Conservation (phyloP, 2,113 vertebrate species). For the Ageneiosus marmoratus region DNA sequence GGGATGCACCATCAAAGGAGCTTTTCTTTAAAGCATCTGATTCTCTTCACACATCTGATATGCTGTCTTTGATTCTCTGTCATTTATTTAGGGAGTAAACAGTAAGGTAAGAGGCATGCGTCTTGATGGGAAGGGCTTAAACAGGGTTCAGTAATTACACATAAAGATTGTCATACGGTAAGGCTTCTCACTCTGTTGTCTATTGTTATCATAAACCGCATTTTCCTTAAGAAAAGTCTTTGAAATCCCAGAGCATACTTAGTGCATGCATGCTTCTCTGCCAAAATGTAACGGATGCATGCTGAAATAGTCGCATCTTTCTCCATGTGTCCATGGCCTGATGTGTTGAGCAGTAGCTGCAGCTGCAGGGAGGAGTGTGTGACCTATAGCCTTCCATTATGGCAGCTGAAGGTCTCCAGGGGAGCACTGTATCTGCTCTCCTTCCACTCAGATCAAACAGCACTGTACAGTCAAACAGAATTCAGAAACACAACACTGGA, state of each 20-base stretch:
- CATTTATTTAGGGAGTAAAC: neutral
- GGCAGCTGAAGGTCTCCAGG: constrained; percentile 63
- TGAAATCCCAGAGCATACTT: constrained; percentile 15
- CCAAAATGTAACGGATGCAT: constrained; percentile 17
- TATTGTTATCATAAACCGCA: constrained; percentile 7
- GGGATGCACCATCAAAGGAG: constrained; percentile 25
- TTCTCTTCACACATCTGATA: neutral
- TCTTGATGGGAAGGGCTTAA: neutral
- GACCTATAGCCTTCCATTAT: constrained; percentile 61
- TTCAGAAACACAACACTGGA: constrained; percentile 58
- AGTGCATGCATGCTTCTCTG: constrained; percentile 8
- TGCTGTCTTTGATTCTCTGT: neutral
- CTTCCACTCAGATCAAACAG: constrained; percentile 65
- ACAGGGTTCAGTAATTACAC: constrained; percentile 23
- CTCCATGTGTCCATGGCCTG: neutral
- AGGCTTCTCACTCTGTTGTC: constrained; percentile 24
- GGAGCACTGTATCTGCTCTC: constrained; percentile 57
- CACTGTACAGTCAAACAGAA: constrained; percentile 64
- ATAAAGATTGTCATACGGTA: constrained; percentile 29
- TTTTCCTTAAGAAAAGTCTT: constrained; percentile 4
- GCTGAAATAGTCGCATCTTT: constrained; percentile 1
- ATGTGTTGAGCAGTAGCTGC: constrained; percentile 2
- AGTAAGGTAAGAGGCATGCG: neutral
- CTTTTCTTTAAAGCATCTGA: neutral
- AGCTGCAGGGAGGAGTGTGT: constrained; percentile 47